Evolutionary conservation across 23 tunicate genomes (phyloP).

Genomic region (Trididemnum clinides): DNA sequence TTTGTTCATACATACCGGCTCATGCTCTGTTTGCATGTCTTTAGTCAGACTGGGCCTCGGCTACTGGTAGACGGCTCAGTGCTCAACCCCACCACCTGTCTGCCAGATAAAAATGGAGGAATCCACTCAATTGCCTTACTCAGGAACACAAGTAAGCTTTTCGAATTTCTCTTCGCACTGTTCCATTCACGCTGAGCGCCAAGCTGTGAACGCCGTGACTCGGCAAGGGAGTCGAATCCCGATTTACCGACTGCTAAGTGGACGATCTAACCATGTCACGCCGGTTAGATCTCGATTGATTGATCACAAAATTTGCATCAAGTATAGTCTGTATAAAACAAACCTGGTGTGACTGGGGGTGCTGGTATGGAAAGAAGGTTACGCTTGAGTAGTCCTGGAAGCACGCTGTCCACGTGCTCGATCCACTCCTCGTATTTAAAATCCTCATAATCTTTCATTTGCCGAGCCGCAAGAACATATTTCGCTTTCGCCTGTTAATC

Average conservation of each 20-base stretch:
- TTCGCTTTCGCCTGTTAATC: slow-evolving; percentile 78
- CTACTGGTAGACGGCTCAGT: no score
- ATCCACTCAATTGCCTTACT: no score
- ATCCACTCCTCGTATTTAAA: slow-evolving; percentile 70
- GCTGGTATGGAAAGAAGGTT: slow-evolving; percentile 56
- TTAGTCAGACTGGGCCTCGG: no score
- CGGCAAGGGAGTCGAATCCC: not conserved
- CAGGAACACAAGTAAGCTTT: no score
- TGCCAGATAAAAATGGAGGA: no score
- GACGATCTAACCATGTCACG: not conserved
- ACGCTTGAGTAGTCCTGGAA: slow-evolving; percentile 72
- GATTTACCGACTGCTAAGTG: not conserved
- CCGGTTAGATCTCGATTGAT: not conserved
- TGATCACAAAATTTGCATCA: not conserved
- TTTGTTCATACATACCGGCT: no score
- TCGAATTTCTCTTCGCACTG: no score
- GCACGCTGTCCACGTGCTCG: slow-evolving; percentile 57
- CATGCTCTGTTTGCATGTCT: no score
- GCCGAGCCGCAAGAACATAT: slow-evolving; percentile 71
- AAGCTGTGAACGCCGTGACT: no score
- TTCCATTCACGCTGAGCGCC: no score
- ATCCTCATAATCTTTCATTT: slow-evolving; percentile 95
- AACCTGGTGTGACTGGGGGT: slow-evolving; percentile 54
- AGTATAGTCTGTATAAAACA: not conserved
- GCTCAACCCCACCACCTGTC: no score